Evolutionary conservation across 2,797 vertebrate genomes (phyloP).

Genomic region (Labroides dimidiatus): DNA sequence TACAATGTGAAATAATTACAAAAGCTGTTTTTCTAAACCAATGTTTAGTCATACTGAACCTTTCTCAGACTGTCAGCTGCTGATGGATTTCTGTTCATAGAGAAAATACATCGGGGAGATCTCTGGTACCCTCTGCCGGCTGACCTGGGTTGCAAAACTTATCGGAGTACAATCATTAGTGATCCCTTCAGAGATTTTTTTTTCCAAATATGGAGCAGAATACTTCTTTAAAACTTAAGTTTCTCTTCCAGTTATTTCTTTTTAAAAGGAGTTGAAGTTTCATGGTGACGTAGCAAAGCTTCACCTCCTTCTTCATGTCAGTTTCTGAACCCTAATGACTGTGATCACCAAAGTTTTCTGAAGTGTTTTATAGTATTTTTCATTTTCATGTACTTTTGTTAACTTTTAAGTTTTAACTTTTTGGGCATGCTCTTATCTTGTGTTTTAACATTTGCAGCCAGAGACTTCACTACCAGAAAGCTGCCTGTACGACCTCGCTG

Average conservation of each 20-base stretch:
- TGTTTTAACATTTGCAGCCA: slow-evolving; percentile 81
- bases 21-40: slow-evolving; percentile 5
- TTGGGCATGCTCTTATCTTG: not conserved
- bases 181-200: not conserved
- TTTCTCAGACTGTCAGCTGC: not conserved
- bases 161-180: slow-evolving; percentile 14
- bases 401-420: not conserved
- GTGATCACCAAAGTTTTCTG: no score
- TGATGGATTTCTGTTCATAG: slow-evolving; percentile 17
- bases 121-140: slow-evolving; percentile 10
- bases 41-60: slow-evolving; percentile 15
- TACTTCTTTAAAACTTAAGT: no score
- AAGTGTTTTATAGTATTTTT: no score
- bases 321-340: no score
- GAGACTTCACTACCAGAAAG: slow-evolving; percentile 91
- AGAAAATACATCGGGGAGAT: slow-evolving; percentile 6
- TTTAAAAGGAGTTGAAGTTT: no score
- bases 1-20: slow-evolving; percentile 11
- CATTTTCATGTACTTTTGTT: not conserved
- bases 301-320: no score
- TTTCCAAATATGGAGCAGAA: not conserved
- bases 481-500: slow-evolving; percentile 94
- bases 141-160: not conserved
- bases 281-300: no score
- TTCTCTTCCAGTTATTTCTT: no score